Conservation (phyloP, 2,888 invertebrate genomes). For the Incurvaria masculella region DNA sequence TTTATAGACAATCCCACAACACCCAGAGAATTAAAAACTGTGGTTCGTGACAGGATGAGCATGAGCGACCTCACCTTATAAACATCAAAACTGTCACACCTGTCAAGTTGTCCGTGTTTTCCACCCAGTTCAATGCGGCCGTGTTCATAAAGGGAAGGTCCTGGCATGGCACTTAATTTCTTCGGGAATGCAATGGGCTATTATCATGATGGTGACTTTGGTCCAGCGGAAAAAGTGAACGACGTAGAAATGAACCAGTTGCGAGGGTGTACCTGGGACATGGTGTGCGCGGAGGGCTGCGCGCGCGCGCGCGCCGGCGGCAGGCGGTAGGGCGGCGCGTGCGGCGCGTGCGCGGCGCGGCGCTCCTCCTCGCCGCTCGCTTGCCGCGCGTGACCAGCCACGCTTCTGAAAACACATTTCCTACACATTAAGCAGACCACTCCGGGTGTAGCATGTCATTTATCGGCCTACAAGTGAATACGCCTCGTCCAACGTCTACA, state of each 20-base stretch:
- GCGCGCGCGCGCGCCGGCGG: conserved; percentile 31
- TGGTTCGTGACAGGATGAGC: not conserved
- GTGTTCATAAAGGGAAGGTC: too few relatives aligned
- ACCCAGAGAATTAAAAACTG: not conserved
- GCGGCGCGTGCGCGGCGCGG: conserved; percentile 9
- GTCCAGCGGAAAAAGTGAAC: too few relatives aligned
- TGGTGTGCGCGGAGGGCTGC: conserved; percentile 11
- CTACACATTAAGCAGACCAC: conserved; percentile 18
- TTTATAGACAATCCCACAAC: not conserved
- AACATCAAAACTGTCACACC: too few relatives aligned
- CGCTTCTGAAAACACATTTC: not conserved
- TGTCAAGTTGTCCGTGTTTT: too few relatives aligned
- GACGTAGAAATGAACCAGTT: too few relatives aligned
- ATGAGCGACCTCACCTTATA: not conserved
- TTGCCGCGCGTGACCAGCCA: conserved; percentile 7
- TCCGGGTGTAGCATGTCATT: too few relatives aligned
- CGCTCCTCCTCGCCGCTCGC: conserved; percentile 20
- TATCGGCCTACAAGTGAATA: too few relatives aligned
- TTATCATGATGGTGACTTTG: too few relatives aligned
- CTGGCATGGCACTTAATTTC: too few relatives aligned
- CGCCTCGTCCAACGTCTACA: too few relatives aligned
- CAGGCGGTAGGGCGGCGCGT: conserved; percentile 34
- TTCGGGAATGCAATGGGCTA: too few relatives aligned
- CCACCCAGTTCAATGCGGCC: too few relatives aligned
- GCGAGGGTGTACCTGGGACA: not conserved